A percentile compares a stretch with the other conserved stretches of the same genome.
Conservation (phyloP, 2,888 invertebrate genomes). For the Beris morrisii region DNA sequence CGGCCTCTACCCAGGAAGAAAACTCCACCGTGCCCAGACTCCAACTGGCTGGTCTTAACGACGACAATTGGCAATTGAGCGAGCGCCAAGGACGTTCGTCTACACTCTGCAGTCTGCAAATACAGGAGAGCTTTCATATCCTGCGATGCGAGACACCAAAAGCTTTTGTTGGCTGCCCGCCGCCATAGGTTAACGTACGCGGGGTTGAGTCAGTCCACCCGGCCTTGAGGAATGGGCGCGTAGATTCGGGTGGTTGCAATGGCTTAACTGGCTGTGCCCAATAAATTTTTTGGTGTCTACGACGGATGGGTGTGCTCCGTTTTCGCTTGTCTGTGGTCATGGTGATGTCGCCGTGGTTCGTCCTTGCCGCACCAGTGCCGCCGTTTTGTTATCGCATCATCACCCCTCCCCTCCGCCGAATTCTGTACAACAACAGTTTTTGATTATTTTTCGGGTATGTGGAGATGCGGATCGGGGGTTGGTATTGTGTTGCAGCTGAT, state of each 20-base stretch:
- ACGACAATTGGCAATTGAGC: not conserved
- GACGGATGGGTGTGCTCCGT: slow-evolving; percentile 40
- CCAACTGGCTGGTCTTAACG: no score
- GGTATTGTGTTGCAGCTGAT: slow-evolving; percentile 32
- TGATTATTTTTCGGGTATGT: slow-evolving; percentile 15
- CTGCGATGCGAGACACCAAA: slow-evolving; percentile 3
- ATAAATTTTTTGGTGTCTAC: slow-evolving; percentile 42
- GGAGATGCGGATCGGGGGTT: not conserved
- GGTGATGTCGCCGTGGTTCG: slow-evolving; percentile 40
- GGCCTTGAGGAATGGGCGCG: no score
- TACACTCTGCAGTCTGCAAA: not conserved
- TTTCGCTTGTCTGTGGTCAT: slow-evolving; percentile 49
- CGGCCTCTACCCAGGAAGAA: no score
- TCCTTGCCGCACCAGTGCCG: slow-evolving; percentile 19
- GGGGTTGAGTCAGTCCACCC: not conserved
- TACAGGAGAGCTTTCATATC: slow-evolving; percentile 16
- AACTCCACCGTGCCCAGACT: no score
- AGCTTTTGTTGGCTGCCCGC: not conserved
- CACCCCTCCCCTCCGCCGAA: not conserved
- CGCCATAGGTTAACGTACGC: not conserved
- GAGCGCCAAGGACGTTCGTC: slow-evolving; percentile 27
- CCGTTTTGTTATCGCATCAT: slow-evolving; percentile 25
- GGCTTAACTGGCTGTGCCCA: slow-evolving; percentile 26
- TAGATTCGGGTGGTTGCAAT: not conserved
- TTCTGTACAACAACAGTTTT: no score